Evolutionary conservation across 2,888 invertebrate genomes (phyloP).

Genomic region (Conus canariensis): DNA sequence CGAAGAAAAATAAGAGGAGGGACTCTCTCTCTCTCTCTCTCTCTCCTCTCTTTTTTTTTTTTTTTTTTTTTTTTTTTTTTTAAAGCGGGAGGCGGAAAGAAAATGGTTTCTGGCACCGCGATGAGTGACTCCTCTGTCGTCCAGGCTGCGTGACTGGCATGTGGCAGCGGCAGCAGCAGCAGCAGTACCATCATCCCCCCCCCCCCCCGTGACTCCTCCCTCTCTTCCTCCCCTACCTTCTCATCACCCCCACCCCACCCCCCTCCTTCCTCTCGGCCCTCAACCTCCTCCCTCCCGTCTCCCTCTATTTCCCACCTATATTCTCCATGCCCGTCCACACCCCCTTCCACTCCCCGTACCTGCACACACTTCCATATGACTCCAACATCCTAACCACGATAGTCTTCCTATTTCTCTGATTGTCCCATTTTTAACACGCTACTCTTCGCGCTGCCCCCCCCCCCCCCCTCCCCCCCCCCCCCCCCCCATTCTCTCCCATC

Average conservation of each 20-base stretch:
- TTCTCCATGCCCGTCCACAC: no score
- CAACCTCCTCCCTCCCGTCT: not conserved
- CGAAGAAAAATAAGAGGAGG: no score
- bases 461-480: not conserved
- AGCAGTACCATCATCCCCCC: no score
- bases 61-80: no score
- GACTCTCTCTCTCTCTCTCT: no score
- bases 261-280: not conserved
- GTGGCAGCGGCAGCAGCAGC: not conserved
- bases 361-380: no score
- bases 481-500: not conserved
- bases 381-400: no score
- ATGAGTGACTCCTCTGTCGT: slow-evolving; percentile 19
- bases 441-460: no score
- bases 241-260: not conserved
- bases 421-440: no score
- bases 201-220: no score
- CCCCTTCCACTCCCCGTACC: no score
- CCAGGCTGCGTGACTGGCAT: not conserved
- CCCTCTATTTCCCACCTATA: not conserved
- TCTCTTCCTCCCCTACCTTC: not conserved
- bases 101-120: slow-evolving; percentile 21
- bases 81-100: not conserved
- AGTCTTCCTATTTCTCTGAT: not conserved
- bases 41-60: no score